These are phyloP conservation scores for Ichneumoninae sp. DNA, from an alignment of 2,888 invertebrate genomes.

Conservation along the genomic window DNA sequence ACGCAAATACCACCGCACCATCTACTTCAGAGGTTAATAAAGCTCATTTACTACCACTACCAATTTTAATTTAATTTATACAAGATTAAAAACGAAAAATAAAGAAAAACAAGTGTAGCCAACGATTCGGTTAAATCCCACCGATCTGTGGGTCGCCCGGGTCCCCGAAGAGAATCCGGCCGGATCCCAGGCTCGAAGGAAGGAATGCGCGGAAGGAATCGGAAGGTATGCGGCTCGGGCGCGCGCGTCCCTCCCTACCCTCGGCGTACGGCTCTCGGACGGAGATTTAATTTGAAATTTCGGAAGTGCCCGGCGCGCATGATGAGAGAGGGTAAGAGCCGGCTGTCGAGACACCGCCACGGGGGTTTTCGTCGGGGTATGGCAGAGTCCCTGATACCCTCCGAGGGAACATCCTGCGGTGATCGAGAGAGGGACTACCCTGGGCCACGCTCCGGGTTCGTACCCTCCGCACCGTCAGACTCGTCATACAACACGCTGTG, in stretches of 20 bases:
- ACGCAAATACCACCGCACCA: too few species aligned
- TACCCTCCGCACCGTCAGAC: constrained; percentile 13
- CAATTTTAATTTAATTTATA: too few species aligned
- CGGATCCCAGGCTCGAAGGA: not conserved
- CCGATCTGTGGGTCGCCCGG: not conserved
- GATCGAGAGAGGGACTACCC: constrained; percentile 42
- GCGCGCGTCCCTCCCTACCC: constrained; percentile 36
- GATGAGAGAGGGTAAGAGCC: constrained; percentile 62
- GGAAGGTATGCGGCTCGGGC: constrained; percentile 33
- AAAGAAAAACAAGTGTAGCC: too few species aligned
- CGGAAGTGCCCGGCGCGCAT: constrained; percentile 74
- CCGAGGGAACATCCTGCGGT: not conserved
- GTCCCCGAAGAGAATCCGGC: not conserved
- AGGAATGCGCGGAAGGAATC: constrained; percentile 55
- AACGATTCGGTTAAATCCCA: not conserved
- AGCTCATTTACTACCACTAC: too few species aligned
- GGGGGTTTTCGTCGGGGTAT: constrained; percentile 57
- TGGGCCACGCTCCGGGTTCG: constrained; percentile 57
- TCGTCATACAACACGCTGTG: constrained; percentile 6
- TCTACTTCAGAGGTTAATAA: too few species aligned
- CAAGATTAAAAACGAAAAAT: too few species aligned
- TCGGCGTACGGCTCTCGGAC: constrained; percentile 14
- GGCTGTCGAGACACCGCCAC: constrained; percentile 71
- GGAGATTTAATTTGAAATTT: constrained; percentile 81
- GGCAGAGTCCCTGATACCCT: constrained; percentile 6